Percentiles rank a stretch among this genome's conserved stretches.
phyloP scores from a whole-genome alignment of 2,888 invertebrate species.

The Lordiphosa andalusiaca region DNA sequence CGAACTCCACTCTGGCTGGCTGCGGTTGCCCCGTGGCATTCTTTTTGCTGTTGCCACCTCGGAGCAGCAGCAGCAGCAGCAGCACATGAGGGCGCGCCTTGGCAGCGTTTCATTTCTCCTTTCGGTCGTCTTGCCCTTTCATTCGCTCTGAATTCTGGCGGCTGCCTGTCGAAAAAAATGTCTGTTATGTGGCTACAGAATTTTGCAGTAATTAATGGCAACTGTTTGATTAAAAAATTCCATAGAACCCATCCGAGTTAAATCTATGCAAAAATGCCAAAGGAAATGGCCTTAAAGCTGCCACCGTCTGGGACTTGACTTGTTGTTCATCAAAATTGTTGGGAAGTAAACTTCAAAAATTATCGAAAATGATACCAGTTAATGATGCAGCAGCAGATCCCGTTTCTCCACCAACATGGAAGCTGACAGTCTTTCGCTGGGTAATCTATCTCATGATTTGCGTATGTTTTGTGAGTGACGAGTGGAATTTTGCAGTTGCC shows the following conservation, averaged over 20 bases:
- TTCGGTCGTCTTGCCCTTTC: constrained; percentile 49
- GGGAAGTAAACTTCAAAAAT: constrained; percentile 4
- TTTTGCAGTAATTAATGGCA: constrained; percentile 79
- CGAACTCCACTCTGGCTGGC: constrained; percentile 11
- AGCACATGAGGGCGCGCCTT: constrained; percentile 38
- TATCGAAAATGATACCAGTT: background rate
- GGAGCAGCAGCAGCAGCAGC: background rate
- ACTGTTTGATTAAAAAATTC: constrained; percentile 80
- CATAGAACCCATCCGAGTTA: constrained; percentile 40
- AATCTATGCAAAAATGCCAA: constrained; percentile 69
- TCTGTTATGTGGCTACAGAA: constrained; percentile 76
- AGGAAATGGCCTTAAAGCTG: constrained; percentile 34
- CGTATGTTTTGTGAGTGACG: constrained; percentile 20
- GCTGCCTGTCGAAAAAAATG: constrained; percentile 65
- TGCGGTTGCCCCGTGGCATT: constrained; percentile 55
- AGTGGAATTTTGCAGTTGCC: background rate
- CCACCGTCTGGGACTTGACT: background rate
- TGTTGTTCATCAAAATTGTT: constrained; percentile 1
- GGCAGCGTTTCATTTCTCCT: constrained; percentile 34
- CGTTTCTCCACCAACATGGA: constrained; percentile 1
- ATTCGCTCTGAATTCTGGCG: constrained; percentile 40
- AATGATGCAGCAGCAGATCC: constrained; percentile 10
- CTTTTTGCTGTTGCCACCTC: constrained; percentile 29
- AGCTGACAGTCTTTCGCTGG: constrained; percentile 19
- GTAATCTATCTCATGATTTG: background rate